A percentile compares a stretch with the other conserved stretches of the same genome.
These are phyloP conservation scores for Umimayanthus chanpuru DNA, from an alignment of 92 coral and sea anemone genomes.

Conservation along the genomic window DNA sequence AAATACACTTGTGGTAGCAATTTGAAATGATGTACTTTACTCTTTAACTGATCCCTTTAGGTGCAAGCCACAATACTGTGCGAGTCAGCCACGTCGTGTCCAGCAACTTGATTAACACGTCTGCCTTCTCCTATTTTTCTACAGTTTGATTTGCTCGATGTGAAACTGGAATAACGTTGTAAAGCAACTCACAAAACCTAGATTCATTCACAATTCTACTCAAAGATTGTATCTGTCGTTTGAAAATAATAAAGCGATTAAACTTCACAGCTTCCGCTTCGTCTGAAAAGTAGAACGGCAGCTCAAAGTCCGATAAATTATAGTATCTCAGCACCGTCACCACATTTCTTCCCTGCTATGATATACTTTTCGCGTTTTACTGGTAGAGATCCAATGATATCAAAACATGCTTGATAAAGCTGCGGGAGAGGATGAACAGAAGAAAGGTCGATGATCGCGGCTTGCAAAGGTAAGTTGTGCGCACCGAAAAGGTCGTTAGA, in stretches of 20 bases:
- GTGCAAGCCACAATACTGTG: not conserved
- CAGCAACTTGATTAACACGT: not conserved
- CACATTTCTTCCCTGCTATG: not conserved
- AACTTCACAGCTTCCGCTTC: not conserved
- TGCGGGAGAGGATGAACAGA: conserved; percentile 11
- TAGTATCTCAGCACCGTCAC: not conserved
- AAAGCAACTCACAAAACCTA: not conserved
- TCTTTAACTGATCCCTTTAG: not conserved
- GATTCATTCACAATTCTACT: not conserved
- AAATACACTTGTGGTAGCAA: not conserved
- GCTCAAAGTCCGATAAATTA: not conserved
- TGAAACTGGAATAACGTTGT: not conserved
- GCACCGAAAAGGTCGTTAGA: not conserved
- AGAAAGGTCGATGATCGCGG: not conserved
- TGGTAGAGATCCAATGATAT: conserved; percentile 21
- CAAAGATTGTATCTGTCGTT: not conserved
- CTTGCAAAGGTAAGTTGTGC: not conserved
- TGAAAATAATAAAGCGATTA: not conserved
- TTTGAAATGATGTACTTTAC: not conserved
- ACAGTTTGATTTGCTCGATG: not conserved
- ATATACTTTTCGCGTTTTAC: not conserved
- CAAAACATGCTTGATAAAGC: conserved; percentile 28
- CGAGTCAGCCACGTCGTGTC: not conserved
- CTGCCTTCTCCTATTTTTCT: not conserved
- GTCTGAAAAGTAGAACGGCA: not conserved